Base-by-base conservation (phyloP, 2,888 invertebrate genomes). In the Synergus laeviventris region DNA sequence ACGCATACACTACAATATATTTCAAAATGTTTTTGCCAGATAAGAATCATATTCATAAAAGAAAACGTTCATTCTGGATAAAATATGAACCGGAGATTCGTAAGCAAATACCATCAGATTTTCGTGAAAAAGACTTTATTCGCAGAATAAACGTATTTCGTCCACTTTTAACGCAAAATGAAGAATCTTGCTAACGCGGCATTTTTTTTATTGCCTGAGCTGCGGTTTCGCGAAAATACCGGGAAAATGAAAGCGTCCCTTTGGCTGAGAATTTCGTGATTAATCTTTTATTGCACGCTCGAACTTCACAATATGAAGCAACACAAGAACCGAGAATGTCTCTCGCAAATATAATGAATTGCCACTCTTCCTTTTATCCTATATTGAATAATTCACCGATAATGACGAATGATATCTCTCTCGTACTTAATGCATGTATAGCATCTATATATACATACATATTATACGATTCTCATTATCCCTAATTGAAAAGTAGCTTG, bases 281-380 rank as follows among this genome's bases (percentile, higher is more conserved):
- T 66, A 45, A 66, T 66, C 66, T 66, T 66, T 66, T 66, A 66
- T 66, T 66, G 66, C 66, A 16, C 45, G 66, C 66, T 64, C 42
- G 64, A 64, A 64, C 21, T 39, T 64, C 64, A 66, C 66, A 66
- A 66, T 66, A 66, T 42, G 66, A 66, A 66, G 66, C 45, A 24
- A 45, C 45, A 66, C 45, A 45, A 66, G 66, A 66, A 66, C 66
- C 31, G 61, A 61, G 31, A 66, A 66, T 66, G 66, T 42, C 45
- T 45, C 66, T 45, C 66, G 66, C 66, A 16, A 45, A 66, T 24
- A n/a, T 74, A 74, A 74, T 74, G 74, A 42, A 74, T 74, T 60
- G 59, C 74, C 21, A 74, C 24, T 59, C 60, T 60, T 74, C 14
- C 14, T 60, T 74, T 74, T 66, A 14, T n/a, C 8, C 16, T 45